Base-by-base conservation (phyloP, 2,113 vertebrate genomes). In the Sardina pilchardus region DNA sequence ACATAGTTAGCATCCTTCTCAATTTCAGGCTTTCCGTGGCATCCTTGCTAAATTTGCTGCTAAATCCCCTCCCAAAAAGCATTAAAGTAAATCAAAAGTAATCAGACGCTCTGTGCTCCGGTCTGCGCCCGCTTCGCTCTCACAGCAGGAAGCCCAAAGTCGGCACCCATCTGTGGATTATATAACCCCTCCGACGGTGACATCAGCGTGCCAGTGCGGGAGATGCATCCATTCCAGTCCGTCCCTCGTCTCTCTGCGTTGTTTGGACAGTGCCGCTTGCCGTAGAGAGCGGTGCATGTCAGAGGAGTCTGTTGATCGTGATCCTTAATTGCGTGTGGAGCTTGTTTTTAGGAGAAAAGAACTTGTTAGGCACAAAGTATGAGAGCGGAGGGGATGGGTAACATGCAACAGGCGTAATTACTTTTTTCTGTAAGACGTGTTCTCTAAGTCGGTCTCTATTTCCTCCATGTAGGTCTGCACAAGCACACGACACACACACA, bases 11-110 rank as follows among this genome's bases (percentile, higher is more conserved):
- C 71, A 36, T 78, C 71, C 71, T 16, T 78, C 30, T 78, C 14
- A 3, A 39, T 16, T 26, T 63, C 56, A 63, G 56, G 21, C 63
- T 14, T 14, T 26, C 63, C 8, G 30, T 71, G 30, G 71, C 71
- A 78, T 4, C 30, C 30, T 34, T 24, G 21, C 34, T 78, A 36
- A 78, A 36, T 78, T 75, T 75, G 67, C 4, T 26, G 26, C 67
- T 75, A 12, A 78, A 78, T 78, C 71, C 71, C 34, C 14, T 78
- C 71, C 34, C 26, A 78, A 78, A 78, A 78, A 36, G 34, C 36
- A 78, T 78, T 34, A 78, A 78, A 34, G 71, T 78, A 34, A 78
- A 78, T 78, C 12, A 78, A 78, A 78, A 78, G 71, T 78, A 78
- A 78, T 78, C 71, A 78, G 71, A 34, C 71, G 30, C 34, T 78